Evolutionary conservation across 2,113 vertebrate genomes (phyloP), one percentile per base, ranked within the genome.

Genomic region (Cyprinodon brontotheroides): DNA sequence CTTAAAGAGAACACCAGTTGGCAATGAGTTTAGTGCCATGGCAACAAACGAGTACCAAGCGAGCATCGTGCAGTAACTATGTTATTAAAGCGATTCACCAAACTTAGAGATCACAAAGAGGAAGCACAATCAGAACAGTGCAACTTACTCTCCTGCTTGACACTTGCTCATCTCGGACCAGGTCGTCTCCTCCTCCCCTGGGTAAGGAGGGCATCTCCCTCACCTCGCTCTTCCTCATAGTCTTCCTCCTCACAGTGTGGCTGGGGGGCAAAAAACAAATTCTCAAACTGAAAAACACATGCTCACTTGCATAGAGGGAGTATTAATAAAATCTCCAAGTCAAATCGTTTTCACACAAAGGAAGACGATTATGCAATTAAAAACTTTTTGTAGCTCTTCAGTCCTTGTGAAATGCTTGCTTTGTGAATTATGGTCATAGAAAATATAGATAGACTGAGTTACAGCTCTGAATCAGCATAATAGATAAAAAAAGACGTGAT

Each of bases 241-340:
- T 97, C 89, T 96, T 96, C 87, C 97, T 97, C 92, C 96, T 96
- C 81, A 97, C 96, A 0, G 98, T 99, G 91, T 97, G 97, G 77
- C 97, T 99, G 69, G 65, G 43, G 66, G 3, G 11, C 9, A 45
- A 9, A 22, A 77, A 38, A 76, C 22, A 1, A 8, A 76, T 22
- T 57, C 8, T 11, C 17, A 0, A 48, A 43, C 17, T 17, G 12
- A 7, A 50, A 61, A 59, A 15, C 10, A 15, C 4, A n/a, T 36
- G 4, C 4, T 36, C 41, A 1, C 38, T 63, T 29, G 2, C 53
- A 68, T 15, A n/a, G 29, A 53, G 11, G 10, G 22, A 37, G 53
- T 36, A 4, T 3, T 70, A 11, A 9, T 43, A 61, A n/a, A 40
- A 39, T n/a, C 36, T 7, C 3, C 41, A 20, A 41, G 3, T 22